Evolutionary conservation across 1,140 invertebrate genomes (phyloP).

Genomic region (Drosophila nebulosa): DNA sequence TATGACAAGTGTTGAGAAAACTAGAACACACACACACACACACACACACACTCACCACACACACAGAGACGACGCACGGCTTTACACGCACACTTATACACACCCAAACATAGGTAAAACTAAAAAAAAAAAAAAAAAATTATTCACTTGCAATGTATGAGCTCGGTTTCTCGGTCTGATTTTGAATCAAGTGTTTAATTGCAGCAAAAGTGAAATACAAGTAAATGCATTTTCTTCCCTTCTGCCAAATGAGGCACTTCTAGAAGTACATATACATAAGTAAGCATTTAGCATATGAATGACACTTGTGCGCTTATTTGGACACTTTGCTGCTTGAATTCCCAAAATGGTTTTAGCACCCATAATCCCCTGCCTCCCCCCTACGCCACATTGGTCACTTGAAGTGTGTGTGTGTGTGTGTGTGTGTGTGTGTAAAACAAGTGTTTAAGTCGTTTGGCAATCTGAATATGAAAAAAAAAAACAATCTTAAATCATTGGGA

Average conservation of each 20-base stretch:
- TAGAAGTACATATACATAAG: too few relatives aligned
- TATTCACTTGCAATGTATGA: slow-evolving; percentile 1
- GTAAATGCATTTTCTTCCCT: not conserved
- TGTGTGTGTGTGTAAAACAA: too few relatives aligned
- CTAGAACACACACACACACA: not conserved
- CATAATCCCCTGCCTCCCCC: too few relatives aligned
- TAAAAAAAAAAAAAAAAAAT: not conserved
- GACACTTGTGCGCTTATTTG: not conserved
- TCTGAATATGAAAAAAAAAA: too few relatives aligned
- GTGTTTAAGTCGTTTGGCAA: too few relatives aligned
- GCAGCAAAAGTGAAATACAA: not conserved
- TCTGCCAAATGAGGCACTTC: not conserved
- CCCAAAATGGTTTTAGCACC: not conserved
- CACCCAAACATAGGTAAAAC: not conserved
- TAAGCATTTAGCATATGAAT: not conserved
- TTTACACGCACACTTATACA: slow-evolving; percentile 5
- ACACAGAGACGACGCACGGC: too few relatives aligned
- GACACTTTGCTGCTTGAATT: not conserved
- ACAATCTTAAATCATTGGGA: too few relatives aligned
- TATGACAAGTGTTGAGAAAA: slow-evolving; percentile 1
- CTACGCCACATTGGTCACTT: too few relatives aligned
- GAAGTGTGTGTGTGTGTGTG: too few relatives aligned
- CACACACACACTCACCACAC: slow-evolving; percentile 13
- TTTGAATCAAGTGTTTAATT: slow-evolving; percentile 13
- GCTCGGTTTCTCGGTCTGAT: not conserved